A percentile compares a stretch with the other conserved stretches of the same genome.
These are phyloP conservation scores for Sebastes baramenuke DNA, from an alignment of 2,797 vertebrate genomes.

Conservation along the genomic window DNA sequence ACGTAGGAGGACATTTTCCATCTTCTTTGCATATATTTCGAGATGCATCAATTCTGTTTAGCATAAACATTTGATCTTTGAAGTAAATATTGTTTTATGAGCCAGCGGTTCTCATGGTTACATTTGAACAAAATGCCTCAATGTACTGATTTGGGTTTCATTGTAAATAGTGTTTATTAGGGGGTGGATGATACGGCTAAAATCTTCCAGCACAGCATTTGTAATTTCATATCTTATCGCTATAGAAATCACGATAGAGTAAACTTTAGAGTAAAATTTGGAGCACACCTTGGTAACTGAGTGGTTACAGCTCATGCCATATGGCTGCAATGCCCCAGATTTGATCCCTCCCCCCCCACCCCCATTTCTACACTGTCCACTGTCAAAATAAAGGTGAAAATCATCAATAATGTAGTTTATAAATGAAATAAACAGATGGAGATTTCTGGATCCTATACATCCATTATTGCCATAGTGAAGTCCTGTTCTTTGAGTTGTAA, in stretches of 20 bases:
- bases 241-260: neutral
- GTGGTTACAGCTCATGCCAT: neutral
- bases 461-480: neutral
- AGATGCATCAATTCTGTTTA: neutral
- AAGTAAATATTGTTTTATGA: constrained; percentile 1
- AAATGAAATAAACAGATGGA: neutral
- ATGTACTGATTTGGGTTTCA: neutral
- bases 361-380: neutral
- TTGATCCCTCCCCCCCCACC: no score
- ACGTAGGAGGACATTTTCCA: constrained; percentile 18
- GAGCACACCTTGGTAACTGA: neutral
- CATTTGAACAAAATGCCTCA: neutral
- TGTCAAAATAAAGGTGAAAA: neutral
- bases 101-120: neutral
- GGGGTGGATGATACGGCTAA: neutral
- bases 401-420: neutral
- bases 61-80: neutral
- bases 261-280: neutral
- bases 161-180: neutral
- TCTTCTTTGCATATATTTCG: constrained; percentile 1
- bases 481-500: neutral
- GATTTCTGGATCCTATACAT: neutral
- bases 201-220: neutral
- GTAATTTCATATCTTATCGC: neutral
- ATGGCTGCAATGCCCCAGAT: no score